Evolutionary conservation across 2,113 vertebrate species (phyloP).

Genomic region (Capra hircus): DNA sequence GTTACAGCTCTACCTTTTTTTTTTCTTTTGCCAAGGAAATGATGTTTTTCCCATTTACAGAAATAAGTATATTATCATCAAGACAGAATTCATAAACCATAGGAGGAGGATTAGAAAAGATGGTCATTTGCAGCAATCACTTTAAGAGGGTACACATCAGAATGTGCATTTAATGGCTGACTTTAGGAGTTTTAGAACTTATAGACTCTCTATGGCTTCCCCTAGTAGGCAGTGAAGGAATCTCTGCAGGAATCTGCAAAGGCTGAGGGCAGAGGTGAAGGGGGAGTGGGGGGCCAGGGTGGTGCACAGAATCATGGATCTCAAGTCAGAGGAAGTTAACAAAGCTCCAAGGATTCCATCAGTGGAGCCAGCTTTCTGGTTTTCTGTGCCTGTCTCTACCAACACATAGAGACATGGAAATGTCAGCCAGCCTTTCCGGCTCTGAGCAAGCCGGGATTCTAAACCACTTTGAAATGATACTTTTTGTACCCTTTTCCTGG

Average conservation of each 20-base stretch:
- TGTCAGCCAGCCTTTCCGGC: not conserved
- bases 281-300: rapidly evolving
- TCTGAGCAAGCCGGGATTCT: not conserved
- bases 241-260: not conserved
- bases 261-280: not conserved
- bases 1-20: not conserved
- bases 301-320: rapidly evolving
- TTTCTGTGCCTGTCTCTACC: not conserved
- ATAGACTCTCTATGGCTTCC: not conserved
- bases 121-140: not conserved
- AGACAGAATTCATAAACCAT: not conserved
- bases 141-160: not conserved
- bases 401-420: not conserved
- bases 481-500: not conserved
- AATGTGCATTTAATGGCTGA: not conserved
- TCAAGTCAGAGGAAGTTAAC: not conserved
- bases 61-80: not conserved
- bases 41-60: constrained; percentile 5
- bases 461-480: not conserved
- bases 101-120: not conserved
- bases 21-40: not conserved
- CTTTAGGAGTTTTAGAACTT: not conserved
- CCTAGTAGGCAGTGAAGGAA: not conserved
- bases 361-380: no score
- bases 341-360: not conserved